A percentile compares a stretch with the other conserved stretches of the same genome.
Conservation (phyloP, 1,140 invertebrate species). For the Bathynomus jamesi region DNA sequence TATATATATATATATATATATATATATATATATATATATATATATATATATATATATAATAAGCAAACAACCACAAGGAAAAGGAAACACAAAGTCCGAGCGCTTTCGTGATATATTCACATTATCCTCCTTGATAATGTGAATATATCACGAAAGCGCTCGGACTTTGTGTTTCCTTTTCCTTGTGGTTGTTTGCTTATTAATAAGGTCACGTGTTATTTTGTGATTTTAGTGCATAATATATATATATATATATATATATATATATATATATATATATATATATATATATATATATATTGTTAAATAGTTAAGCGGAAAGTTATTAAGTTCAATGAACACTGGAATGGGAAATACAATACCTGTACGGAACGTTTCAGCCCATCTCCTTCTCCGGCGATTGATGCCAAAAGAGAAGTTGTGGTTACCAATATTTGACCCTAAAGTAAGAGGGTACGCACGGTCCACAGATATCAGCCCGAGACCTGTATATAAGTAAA, state of each 20-base stretch:
- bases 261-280: background rate
- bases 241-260: too few relatives aligned
- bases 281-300: background rate
- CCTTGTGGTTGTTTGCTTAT: too few relatives aligned
- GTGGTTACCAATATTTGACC: conserved; percentile 58
- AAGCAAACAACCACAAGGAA: too few relatives aligned
- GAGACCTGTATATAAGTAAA: background rate
- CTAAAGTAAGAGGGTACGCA: conserved; percentile 55
- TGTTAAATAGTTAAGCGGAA: background rate
- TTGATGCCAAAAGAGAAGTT: conserved; percentile 49
- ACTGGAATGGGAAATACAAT: background rate
- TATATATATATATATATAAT: too few relatives aligned
- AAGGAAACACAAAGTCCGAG: background rate
- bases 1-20: background rate
- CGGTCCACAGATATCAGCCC: conserved; percentile 53
- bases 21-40: background rate
- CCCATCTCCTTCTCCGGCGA: conserved; percentile 43
- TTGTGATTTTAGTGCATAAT: too few relatives aligned
- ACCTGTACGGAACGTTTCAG: conserved; percentile 43
- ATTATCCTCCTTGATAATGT: too few relatives aligned
- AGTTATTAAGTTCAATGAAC: background rate
- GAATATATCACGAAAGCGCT: too few relatives aligned
- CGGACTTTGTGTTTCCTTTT: too few relatives aligned
- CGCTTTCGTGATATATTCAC: too few relatives aligned
- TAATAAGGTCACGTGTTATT: too few relatives aligned